These are phyloP conservation scores for Caenorhabditis zanzibari DNA, from an alignment of 2,888 invertebrate species.

Conservation along the genomic window DNA sequence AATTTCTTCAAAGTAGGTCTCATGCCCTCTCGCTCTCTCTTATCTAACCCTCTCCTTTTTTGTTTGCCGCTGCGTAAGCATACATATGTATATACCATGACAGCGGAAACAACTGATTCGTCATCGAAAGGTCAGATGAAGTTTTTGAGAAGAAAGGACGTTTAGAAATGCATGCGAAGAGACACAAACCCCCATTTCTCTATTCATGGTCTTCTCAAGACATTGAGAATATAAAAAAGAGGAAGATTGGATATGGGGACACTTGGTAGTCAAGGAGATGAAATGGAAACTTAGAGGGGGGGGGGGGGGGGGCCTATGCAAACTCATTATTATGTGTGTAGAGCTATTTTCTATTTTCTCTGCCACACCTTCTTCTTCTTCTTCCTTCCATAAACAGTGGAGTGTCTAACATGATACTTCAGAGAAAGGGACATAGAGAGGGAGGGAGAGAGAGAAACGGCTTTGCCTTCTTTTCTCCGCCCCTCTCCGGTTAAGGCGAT, in stretches of 20 bases:
- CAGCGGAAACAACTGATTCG: slow-evolving; percentile 40
- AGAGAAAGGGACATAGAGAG: slow-evolving; percentile 2
- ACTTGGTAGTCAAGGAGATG: slow-evolving; percentile 17
- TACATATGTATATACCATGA: slow-evolving; percentile 21
- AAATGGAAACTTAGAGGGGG: neutral
- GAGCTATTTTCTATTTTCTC: slow-evolving; percentile 22
- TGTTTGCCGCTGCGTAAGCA: slow-evolving; percentile 19
- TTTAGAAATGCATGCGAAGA: slow-evolving; percentile 48
- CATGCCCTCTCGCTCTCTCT: slow-evolving; percentile 13
- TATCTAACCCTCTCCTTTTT: neutral
- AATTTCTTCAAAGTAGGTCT: slow-evolving; percentile 31
- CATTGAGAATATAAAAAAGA: neutral
- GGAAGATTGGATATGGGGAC: slow-evolving; percentile 1
- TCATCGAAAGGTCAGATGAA: slow-evolving; percentile 39
- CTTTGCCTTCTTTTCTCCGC: neutral
- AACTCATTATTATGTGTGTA: slow-evolving; percentile 51
- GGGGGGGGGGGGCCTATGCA: neutral
- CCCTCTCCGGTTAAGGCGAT: slow-evolving; percentile 61
- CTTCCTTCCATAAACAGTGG: slow-evolving; percentile 34
- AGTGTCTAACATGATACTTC: slow-evolving; percentile 61
- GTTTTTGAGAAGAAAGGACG: slow-evolving; percentile 12
- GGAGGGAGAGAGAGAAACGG: neutral
- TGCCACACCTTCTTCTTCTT: slow-evolving; percentile 47
- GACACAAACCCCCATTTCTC: slow-evolving; percentile 7
- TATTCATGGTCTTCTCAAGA: slow-evolving; percentile 17